phyloP scores from a whole-genome alignment of 2,888 invertebrate genomes.

The Chouioia cunea region DNA sequence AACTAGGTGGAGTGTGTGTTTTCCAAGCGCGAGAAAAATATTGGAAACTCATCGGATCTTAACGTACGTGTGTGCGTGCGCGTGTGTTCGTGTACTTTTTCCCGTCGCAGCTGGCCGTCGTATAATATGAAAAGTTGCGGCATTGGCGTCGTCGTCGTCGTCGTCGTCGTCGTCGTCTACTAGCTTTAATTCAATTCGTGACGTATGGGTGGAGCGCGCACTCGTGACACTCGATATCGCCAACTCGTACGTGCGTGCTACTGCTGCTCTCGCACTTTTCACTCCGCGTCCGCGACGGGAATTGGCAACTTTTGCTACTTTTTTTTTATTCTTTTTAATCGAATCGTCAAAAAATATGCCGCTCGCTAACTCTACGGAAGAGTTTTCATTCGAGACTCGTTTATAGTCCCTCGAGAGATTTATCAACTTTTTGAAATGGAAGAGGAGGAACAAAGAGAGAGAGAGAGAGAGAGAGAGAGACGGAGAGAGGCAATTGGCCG shows the following conservation, averaged over 20 bases:
- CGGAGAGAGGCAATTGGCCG: too few relatives aligned
- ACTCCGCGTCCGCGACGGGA: conserved; percentile 15
- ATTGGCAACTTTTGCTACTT: not conserved
- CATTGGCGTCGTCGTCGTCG: conserved; percentile 24
- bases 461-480: too few relatives aligned
- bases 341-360: not conserved
- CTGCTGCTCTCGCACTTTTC: conserved; percentile 32
- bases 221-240: conserved; percentile 52
- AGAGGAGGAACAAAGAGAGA: too few relatives aligned
- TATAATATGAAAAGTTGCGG: conserved; percentile 54
- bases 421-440: too few relatives aligned
- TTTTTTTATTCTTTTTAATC: conserved; percentile 15
- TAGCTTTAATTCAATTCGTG: conserved; percentile 54
- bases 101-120: conserved; percentile 6
- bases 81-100: conserved; percentile 9
- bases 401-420: too few relatives aligned
- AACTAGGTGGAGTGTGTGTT: too few relatives aligned
- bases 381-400: too few relatives aligned
- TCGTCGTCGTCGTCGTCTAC: not conserved
- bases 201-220: conserved; percentile 51
- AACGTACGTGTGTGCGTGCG: not conserved
- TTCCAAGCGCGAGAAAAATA: conserved; percentile 43
- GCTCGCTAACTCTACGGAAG: too few relatives aligned
- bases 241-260: conserved; percentile 1
- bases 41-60: conserved; percentile 52